These are phyloP conservation scores for Gymnothorax reevesii DNA, from an alignment of 2,797 vertebrate genomes.

Conservation along the genomic window DNA sequence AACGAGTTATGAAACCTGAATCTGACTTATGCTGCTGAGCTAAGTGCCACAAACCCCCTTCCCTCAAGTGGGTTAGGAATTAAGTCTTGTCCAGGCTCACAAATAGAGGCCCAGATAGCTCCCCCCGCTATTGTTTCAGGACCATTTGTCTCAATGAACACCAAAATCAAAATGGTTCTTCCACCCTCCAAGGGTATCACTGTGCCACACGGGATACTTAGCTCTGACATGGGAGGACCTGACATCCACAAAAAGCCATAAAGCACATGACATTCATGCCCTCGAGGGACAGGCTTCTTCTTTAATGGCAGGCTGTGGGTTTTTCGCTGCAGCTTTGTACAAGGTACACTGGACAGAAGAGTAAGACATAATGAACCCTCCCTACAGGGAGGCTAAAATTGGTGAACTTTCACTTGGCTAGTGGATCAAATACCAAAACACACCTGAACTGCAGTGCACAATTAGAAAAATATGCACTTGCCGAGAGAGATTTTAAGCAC, in stretches of 20 bases:
- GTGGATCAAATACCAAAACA: conserved; percentile 65
- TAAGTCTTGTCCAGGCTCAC: conserved; percentile 62
- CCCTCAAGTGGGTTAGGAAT: conserved; percentile 63
- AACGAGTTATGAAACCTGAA: conserved; percentile 72
- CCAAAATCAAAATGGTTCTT: conserved; percentile 74
- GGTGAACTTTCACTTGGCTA: conserved; percentile 69
- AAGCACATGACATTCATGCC: conserved; percentile 79
- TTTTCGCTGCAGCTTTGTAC: conserved; percentile 70
- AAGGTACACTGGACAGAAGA: conserved; percentile 64
- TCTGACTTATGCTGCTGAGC: conserved; percentile 56
- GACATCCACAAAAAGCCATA: conserved; percentile 65
- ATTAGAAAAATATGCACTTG: conserved; percentile 64
- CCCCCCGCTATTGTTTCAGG: conserved; percentile 34
- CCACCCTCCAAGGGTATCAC: conserved; percentile 66
- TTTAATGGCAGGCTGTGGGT: conserved; percentile 62
- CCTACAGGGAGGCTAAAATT: conserved; percentile 70
- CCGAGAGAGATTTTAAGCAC: conserved; percentile 67
- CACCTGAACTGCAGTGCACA: conserved; percentile 72
- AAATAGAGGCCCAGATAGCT: conserved; percentile 63
- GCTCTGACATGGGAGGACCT: conserved; percentile 73
- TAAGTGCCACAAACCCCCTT: conserved; percentile 25
- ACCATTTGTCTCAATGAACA: conserved; percentile 72
- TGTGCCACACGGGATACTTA: conserved; percentile 71
- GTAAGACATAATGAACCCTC: conserved; percentile 74
- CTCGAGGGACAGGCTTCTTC: conserved; percentile 60